Percentiles rank a stretch among this genome's conserved stretches.
phyloP scores from a whole-genome alignment of 2,888 invertebrate species.

The Drosophila longiperda region DNA sequence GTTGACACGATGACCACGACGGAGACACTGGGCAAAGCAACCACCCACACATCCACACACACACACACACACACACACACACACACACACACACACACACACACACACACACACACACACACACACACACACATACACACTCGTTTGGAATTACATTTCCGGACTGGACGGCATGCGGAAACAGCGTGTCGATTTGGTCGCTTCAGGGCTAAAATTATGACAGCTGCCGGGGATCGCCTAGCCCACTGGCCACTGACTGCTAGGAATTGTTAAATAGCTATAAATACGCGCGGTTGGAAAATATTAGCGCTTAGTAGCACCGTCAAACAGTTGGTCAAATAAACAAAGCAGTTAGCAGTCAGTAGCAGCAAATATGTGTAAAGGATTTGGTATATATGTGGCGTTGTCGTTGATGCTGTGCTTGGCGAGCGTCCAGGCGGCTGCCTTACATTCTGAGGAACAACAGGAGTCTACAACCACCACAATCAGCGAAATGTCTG shows the following conservation, averaged over 20 bases:
- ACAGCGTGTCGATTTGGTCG: conserved; percentile 63
- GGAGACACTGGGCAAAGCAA: conserved; percentile 39
- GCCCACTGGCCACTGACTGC: conserved; percentile 3
- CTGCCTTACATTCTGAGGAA: conserved; percentile 56
- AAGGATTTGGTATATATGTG: conserved; percentile 43
- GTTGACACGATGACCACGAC: conserved; percentile 66
- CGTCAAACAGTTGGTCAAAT: conserved; percentile 42
- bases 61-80: conserved; percentile 1
- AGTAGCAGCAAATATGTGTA: conserved; percentile 55
- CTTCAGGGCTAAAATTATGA: conserved; percentile 75
- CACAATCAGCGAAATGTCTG: neutral
- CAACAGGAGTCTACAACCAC: conserved; percentile 36
- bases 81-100: conserved; percentile 1
- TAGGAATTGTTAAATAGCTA: conserved; percentile 28
- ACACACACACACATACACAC: conserved; percentile 1
- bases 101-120: conserved; percentile 30
- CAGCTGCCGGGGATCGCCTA: conserved; percentile 50
- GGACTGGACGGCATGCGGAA: conserved; percentile 69
- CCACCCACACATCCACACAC: conserved; percentile 29
- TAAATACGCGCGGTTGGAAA: conserved; percentile 46
- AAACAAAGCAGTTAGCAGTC: conserved; percentile 18
- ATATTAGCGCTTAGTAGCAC: conserved; percentile 56
- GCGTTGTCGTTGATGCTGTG: conserved; percentile 35
- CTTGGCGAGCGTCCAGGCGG: conserved; percentile 43
- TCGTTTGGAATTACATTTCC: conserved; percentile 72